A percentile compares a stretch with the other conserved stretches of the same genome.
Evolutionary conservation across 2,113 vertebrate species (phyloP).

Genomic region (Hyperopisus bebe): DNA sequence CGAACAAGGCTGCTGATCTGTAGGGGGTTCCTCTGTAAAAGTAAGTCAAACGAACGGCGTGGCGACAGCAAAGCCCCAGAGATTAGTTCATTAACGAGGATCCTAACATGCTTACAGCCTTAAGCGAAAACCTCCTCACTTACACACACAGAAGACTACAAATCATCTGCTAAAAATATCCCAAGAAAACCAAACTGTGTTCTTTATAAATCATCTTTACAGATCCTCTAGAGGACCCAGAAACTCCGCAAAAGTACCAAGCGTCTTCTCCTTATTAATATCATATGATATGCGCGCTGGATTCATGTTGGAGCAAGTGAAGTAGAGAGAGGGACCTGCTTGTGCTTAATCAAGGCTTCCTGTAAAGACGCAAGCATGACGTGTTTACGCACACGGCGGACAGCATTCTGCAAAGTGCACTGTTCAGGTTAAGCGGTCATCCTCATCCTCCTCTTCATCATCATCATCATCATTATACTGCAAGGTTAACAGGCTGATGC

Average conservation of each 20-base stretch:
- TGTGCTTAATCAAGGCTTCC: neutral
- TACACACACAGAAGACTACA: neutral
- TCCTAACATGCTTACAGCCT: neutral
- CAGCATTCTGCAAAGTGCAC: neutral
- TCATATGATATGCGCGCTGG: neutral
- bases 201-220: conserved; percentile 5
- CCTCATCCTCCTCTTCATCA: neutral
- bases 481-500: neutral
- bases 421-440: neutral
- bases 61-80: neutral
- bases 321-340: neutral
- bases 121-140: neutral
- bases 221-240: neutral
- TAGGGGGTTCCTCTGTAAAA: neutral
- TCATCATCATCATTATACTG: neutral
- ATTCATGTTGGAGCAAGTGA: neutral
- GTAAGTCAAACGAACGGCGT: neutral
- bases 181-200: neutral
- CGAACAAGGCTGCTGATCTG: neutral
- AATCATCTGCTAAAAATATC: neutral
- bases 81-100: neutral
- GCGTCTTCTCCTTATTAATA: neutral
- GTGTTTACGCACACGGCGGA: neutral
- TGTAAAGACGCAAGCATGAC: neutral
- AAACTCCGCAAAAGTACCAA: neutral